Conservation (phyloP, 2,113 vertebrate genomes). For the Chamaea fasciata region DNA sequence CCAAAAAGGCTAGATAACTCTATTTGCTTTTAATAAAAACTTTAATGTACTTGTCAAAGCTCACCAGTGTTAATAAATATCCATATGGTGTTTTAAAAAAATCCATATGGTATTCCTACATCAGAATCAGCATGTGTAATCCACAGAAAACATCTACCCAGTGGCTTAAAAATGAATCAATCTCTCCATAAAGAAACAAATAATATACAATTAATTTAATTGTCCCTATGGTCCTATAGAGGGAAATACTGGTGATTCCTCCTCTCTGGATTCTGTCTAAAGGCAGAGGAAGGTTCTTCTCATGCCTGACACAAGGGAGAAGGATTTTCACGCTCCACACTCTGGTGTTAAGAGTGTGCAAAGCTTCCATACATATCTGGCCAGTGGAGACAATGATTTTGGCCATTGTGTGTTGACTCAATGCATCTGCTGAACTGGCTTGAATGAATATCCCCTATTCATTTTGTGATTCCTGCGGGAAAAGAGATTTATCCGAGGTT, state of each 20-base stretch:
- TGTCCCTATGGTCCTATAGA: neutral
- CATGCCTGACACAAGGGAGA: neutral
- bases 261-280: neutral
- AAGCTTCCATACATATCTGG: neutral
- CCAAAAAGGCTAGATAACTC: neutral
- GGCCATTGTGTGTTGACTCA: neutral
- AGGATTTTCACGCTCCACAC: neutral
- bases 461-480: neutral
- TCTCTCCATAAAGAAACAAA: neutral
- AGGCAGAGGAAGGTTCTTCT: neutral
- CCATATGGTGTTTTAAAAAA: neutral
- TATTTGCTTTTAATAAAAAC: neutral
- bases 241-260: neutral
- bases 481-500: neutral
- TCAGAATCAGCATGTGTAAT: neutral
- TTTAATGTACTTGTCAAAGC: neutral
- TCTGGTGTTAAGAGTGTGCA: rapidly evolving
- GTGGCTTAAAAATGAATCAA: neutral
- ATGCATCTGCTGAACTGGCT: neutral
- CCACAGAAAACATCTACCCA: neutral
- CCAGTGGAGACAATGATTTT: neutral
- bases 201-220: neutral
- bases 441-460: neutral
- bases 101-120: neutral
- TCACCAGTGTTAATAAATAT: neutral